A percentile compares a stretch with the other conserved stretches of the same genome.
These are phyloP conservation scores for Crotophaga sulcirostris DNA, from an alignment of 2,113 vertebrate species.

Conservation along the genomic window DNA sequence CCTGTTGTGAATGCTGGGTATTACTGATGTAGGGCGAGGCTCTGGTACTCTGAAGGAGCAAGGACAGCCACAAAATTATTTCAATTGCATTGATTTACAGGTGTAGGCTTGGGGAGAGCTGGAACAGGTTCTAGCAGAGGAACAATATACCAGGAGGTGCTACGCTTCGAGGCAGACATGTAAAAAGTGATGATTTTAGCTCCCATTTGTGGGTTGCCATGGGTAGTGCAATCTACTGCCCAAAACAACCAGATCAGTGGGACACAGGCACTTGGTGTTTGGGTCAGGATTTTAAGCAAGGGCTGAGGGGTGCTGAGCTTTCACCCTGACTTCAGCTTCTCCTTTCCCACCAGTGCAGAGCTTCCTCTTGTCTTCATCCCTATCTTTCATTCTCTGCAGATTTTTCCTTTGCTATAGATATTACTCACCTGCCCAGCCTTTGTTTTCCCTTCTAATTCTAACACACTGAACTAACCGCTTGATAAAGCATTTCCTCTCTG, in stretches of 20 bases:
- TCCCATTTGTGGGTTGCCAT: neutral
- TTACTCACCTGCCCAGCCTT: constrained; percentile 43
- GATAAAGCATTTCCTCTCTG: neutral
- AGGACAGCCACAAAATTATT: neutral
- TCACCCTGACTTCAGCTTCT: neutral
- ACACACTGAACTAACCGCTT: neutral
- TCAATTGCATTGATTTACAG: neutral
- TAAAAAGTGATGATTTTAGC: neutral
- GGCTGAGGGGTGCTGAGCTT: neutral
- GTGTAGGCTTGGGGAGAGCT: neutral
- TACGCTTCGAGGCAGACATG: neutral
- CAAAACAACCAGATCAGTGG: neutral
- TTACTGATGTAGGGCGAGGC: neutral
- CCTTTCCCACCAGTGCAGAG: neutral
- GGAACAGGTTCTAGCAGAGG: neutral
- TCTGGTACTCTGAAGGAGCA: neutral
- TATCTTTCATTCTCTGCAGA: neutral
- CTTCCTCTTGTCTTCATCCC: neutral
- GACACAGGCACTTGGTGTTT: neutral
- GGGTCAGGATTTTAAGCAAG: neutral
- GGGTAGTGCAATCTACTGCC: neutral
- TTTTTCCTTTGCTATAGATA: neutral
- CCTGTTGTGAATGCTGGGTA: neutral
- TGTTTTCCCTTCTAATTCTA: constrained; percentile 30
- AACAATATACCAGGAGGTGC: neutral